A percentile compares a stretch with the other conserved stretches of the same genome.
These are phyloP conservation scores for Dorcus parallelipipedus DNA, from an alignment of 2,888 invertebrate species.

Conservation along the genomic window DNA sequence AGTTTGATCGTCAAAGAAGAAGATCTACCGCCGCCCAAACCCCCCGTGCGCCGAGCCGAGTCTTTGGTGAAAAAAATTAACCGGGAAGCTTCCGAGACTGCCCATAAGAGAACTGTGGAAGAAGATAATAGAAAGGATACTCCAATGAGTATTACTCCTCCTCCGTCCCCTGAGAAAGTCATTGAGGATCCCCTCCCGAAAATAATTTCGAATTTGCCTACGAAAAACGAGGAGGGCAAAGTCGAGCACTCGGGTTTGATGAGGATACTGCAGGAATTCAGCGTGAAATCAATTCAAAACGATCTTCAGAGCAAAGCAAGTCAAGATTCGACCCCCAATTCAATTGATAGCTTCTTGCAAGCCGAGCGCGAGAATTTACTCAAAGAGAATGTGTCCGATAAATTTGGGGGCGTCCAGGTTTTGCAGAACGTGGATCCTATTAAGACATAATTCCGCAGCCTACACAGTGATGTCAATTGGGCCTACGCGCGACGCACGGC, in stretches of 20 bases:
- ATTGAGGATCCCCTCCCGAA: constrained; percentile 9
- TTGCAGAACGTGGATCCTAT: not conserved
- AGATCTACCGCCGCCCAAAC: constrained; percentile 33
- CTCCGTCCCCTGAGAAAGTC: constrained; percentile 33
- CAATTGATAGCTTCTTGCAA: constrained; percentile 19
- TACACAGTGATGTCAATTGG: not conserved
- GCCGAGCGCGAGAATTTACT: constrained; percentile 12
- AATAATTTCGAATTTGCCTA: constrained; percentile 22
- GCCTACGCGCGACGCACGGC: not conserved
- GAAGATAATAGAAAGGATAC: constrained; percentile 11
- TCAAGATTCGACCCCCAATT: not conserved
- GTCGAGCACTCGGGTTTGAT: constrained; percentile 45
- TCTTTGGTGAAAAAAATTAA: constrained; percentile 40
- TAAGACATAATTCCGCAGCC: not conserved
- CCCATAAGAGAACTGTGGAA: constrained; percentile 17
- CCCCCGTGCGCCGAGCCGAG: constrained; percentile 38
- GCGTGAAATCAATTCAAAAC: constrained; percentile 28
- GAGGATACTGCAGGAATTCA: constrained; percentile 44
- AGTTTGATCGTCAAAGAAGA: constrained; percentile 38
- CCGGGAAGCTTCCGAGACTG: constrained; percentile 30
- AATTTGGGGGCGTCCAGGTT: not conserved
- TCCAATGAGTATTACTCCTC: constrained; percentile 31
- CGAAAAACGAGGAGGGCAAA: constrained; percentile 30
- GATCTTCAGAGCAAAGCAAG: not conserved
- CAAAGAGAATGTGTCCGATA: not conserved